A percentile compares a stretch with the other conserved stretches of the same genome.
Conservation (phyloP, 2,888 invertebrate genomes). For the Spisula solida region DNA sequence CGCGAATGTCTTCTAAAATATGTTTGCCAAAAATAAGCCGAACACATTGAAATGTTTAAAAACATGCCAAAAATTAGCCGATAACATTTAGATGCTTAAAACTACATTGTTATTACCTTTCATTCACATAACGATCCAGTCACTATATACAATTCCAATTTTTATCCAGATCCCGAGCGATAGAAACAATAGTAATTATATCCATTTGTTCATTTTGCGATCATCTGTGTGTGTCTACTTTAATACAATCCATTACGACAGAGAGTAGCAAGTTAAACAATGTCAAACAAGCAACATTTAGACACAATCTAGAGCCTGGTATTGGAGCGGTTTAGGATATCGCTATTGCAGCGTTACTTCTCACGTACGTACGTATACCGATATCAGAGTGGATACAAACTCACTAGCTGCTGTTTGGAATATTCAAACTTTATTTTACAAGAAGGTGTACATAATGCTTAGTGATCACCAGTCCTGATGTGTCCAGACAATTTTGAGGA, state of each 20-base stretch:
- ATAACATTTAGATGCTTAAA: background rate
- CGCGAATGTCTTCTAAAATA: too few relatives aligned
- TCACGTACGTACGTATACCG: background rate
- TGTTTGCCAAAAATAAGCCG: background rate
- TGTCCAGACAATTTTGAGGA: background rate
- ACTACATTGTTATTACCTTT: background rate
- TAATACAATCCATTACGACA: background rate
- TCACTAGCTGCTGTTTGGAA: background rate
- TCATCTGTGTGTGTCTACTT: background rate
- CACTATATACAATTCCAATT: slow-evolving; percentile 14
- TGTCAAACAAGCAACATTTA: background rate
- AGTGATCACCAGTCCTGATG: background rate
- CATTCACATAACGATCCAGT: slow-evolving; percentile 16
- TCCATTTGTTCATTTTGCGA: background rate
- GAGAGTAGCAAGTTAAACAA: background rate
- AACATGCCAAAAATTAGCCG: background rate
- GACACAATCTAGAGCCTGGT: background rate
- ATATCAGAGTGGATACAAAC: background rate
- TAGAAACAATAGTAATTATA: background rate
- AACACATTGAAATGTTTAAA: background rate
- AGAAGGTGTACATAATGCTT: background rate
- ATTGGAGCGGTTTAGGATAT: background rate
- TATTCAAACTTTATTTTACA: background rate
- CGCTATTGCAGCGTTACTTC: background rate
- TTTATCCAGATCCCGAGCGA: background rate